Evolutionary conservation across 2,797 vertebrate genomes (phyloP).

Genomic region (Bufotes viridis): DNA sequence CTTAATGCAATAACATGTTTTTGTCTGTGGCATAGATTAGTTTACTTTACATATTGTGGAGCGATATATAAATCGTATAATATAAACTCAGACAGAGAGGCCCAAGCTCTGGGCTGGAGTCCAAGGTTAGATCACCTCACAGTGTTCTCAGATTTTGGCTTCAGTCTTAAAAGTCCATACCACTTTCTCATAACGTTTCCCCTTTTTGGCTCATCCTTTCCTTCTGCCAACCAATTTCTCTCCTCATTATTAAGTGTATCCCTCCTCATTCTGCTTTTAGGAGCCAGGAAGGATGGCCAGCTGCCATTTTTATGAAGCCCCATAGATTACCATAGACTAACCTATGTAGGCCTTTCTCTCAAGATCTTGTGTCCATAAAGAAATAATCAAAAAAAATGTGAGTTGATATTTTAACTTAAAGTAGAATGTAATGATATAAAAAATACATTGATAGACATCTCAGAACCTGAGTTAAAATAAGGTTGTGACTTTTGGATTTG

Average conservation of each 20-base stretch:
- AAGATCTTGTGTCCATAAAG: conserved; percentile 14
- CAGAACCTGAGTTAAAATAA: not conserved
- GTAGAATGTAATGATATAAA: not conserved
- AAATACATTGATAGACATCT: not conserved
- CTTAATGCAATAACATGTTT: conserved; percentile 36
- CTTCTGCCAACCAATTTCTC: conserved; percentile 60
- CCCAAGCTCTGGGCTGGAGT: conserved; percentile 49
- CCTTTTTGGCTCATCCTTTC: conserved; percentile 51
- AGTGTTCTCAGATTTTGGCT: conserved; percentile 59
- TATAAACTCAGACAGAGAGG: conserved; percentile 60
- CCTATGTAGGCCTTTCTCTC: conserved; percentile 13
- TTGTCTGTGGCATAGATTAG: conserved; percentile 56
- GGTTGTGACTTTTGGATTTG: not conserved
- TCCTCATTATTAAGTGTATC: conserved; percentile 60
- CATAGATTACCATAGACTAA: conserved; percentile 30
- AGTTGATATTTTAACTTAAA: conserved; percentile 16
- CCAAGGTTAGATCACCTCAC: conserved; percentile 59
- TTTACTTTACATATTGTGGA: conserved; percentile 60
- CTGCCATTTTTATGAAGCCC: conserved; percentile 53
- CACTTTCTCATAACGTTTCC: conserved; percentile 52
- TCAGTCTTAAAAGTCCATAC: conserved; percentile 41
- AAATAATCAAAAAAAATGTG: not conserved
- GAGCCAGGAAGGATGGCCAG: conserved; percentile 41
- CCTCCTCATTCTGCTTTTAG: conserved; percentile 34
- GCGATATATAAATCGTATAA: conserved; percentile 61